A percentile compares a stretch with the other conserved stretches of the same genome.
These are phyloP conservation scores for Cybosia mesomella DNA, from an alignment of 2,888 invertebrate genomes.

Conservation along the genomic window DNA sequence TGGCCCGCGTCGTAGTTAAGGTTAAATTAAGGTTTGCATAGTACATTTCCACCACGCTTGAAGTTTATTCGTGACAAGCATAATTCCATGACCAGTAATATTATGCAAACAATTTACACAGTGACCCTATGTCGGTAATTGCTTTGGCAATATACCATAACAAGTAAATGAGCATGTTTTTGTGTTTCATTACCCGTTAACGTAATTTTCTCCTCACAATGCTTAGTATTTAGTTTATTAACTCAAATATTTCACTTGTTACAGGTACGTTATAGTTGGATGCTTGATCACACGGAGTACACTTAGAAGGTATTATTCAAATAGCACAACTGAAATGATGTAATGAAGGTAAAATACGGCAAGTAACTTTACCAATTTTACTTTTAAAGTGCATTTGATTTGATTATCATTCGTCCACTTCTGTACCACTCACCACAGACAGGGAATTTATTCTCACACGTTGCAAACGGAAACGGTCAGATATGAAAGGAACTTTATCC, in stretches of 20 bases:
- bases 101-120: slow-evolving; percentile 8
- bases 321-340: neutral
- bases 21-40: neutral
- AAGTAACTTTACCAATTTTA: neutral
- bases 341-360: neutral
- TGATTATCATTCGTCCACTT: too few species aligned
- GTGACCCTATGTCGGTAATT: slow-evolving; percentile 7
- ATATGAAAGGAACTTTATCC: too few species aligned
- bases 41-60: slow-evolving; percentile 7
- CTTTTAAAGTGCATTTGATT: neutral
- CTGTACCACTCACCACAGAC: too few species aligned
- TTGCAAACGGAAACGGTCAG: too few species aligned
- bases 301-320: neutral
- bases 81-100: slow-evolving; percentile 2
- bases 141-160: neutral
- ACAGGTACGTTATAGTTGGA: neutral
- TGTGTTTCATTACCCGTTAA: neutral
- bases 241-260: neutral
- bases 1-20: neutral
- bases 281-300: neutral
- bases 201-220: slow-evolving; percentile 6
- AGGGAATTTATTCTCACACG: too few species aligned
- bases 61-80: slow-evolving; percentile 10
- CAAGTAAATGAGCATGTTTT: slow-evolving; percentile 3
- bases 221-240: neutral